Evolutionary conservation across 2,113 vertebrate species (phyloP).

Genomic region (Malurus elegans): DNA sequence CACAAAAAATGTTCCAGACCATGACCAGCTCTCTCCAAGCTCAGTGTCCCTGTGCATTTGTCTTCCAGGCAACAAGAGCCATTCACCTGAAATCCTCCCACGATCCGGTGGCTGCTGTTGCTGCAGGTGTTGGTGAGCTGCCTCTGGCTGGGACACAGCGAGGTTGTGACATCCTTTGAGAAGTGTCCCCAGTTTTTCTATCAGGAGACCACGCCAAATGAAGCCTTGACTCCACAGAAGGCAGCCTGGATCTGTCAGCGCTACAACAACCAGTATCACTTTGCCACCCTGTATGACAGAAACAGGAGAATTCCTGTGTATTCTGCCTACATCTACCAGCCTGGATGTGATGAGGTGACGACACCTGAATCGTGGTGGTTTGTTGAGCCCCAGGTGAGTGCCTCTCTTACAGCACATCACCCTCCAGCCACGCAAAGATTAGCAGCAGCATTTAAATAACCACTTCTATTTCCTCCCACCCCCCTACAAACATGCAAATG

Average conservation of each 20-base stretch:
- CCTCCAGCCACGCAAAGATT: neutral
- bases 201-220: neutral
- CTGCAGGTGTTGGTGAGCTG: neutral
- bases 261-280: neutral
- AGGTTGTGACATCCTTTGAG: neutral
- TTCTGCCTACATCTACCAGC: constrained; percentile 43
- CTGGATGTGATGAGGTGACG: neutral
- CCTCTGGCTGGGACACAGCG: neutral
- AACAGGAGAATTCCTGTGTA: neutral
- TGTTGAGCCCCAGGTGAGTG: constrained; percentile 50
- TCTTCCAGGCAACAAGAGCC: neutral
- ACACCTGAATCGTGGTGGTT: neutral
- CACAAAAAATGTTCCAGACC: neutral
- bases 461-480: neutral
- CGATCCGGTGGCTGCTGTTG: neutral
- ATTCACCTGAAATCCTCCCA: neutral
- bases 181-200: constrained; percentile 19
- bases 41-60: neutral
- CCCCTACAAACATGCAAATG: neutral
- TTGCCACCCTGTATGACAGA: constrained; percentile 26
- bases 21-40: neutral
- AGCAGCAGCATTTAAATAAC: neutral
- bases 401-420: neutral
- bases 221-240: neutral
- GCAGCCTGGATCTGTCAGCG: constrained; percentile 36